Evolutionary conservation across 2,113 vertebrate genomes (phyloP).

Genomic region (Grus americana): DNA sequence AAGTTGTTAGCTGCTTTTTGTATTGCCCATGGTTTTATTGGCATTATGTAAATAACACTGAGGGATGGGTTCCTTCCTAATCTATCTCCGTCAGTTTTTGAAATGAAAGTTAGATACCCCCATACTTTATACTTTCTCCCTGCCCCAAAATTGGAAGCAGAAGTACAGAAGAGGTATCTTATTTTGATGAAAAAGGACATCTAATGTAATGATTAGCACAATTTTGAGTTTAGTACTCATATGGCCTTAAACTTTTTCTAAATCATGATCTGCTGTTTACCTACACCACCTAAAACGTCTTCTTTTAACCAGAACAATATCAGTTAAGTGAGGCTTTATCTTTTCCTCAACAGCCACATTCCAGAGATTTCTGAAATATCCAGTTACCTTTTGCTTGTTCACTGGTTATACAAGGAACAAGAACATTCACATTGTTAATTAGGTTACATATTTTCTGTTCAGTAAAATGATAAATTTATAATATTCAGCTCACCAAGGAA

Average conservation of each 20-base stretch:
- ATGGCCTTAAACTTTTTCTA: background rate
- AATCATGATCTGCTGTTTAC: background rate
- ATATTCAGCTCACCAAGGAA: background rate
- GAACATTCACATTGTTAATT: background rate
- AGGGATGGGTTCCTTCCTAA: background rate
- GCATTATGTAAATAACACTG: background rate
- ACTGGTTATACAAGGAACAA: background rate
- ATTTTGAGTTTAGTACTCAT: background rate
- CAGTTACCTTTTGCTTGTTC: background rate
- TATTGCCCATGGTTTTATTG: background rate
- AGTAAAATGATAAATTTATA: background rate
- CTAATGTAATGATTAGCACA: background rate
- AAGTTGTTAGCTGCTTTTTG: background rate
- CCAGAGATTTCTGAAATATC: background rate
- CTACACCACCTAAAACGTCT: background rate
- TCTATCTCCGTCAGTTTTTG: background rate
- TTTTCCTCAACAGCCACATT: background rate
- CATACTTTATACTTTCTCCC: background rate
- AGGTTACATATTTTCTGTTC: background rate
- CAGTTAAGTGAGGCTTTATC: background rate
- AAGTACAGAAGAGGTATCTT: background rate
- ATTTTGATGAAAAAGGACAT: background rate
- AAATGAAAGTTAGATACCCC: background rate
- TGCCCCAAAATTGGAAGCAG: background rate
- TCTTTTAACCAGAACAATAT: background rate